Conservation (phyloP, 2,113 vertebrate genomes). For the Calidris pugnax region DNA sequence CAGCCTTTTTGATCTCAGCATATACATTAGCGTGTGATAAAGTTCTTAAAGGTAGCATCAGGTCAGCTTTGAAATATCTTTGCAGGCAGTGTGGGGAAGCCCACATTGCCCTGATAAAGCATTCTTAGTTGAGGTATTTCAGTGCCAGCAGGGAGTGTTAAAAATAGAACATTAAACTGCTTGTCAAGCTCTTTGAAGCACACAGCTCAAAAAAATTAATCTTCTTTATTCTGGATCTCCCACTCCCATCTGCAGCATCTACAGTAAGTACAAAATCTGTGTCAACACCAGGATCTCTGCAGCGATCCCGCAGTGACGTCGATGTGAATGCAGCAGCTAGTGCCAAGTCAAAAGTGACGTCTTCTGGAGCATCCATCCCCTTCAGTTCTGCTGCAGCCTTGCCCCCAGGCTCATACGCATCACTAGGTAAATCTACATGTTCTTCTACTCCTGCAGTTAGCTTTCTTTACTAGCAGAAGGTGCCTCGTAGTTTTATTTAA, state of each 20-base stretch:
- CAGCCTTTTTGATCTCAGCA: conserved; percentile 15
- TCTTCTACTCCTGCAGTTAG: not conserved
- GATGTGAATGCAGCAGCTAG: conserved; percentile 96
- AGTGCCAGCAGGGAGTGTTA: conserved; percentile 7
- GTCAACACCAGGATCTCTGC: conserved; percentile 87
- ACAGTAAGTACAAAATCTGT: conserved; percentile 84
- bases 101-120: conserved; percentile 6
- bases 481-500: not conserved
- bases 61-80: conserved; percentile 27
- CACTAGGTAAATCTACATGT: conserved; percentile 85
- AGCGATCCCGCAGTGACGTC: conserved; percentile 95
- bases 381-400: conserved; percentile 93
- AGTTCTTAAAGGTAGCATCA: not conserved
- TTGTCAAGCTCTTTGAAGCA: conserved; percentile 54
- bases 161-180: conserved; percentile 63
- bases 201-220: conserved; percentile 62
- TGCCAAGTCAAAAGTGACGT: conserved; percentile 91
- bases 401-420: conserved; percentile 96
- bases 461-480: not conserved
- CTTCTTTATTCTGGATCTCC: conserved; percentile 56
- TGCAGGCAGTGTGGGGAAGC: conserved; percentile 30
- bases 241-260: conserved; percentile 79
- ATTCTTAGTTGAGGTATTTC: conserved; percentile 20
- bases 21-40: not conserved
- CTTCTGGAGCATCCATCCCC: conserved; percentile 80